A percentile compares a stretch with the other conserved stretches of the same genome.
phyloP scores from a whole-genome alignment of 2,113 vertebrate genomes.

The Geococcyx californianus region DNA sequence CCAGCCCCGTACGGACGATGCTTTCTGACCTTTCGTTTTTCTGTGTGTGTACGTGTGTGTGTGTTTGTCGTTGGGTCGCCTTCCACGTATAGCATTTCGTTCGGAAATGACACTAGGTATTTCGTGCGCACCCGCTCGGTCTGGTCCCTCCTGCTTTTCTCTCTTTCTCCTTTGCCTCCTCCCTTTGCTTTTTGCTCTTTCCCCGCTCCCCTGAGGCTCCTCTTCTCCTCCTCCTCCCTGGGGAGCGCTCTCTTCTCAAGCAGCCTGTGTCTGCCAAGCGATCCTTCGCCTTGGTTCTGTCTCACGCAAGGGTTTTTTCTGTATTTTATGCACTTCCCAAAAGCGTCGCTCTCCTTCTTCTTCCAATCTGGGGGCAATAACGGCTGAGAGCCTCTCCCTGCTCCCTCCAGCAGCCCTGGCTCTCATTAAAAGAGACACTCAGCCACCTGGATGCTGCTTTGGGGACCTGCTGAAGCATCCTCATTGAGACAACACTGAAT shows the following conservation, averaged over 20 bases:
- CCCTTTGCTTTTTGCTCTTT: slow-evolving; percentile 39
- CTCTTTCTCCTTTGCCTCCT: slow-evolving; percentile 11
- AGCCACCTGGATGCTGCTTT: neutral
- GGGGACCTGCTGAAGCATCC: neutral
- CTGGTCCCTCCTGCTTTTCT: slow-evolving; percentile 46
- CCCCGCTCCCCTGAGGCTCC: neutral
- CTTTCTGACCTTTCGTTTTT: slow-evolving; percentile 79
- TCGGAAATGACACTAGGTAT: slow-evolving; percentile 92
- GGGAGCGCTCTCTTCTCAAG: slow-evolving; percentile 3
- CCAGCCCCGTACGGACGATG: neutral
- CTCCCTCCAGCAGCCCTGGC: neutral
- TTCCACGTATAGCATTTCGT: slow-evolving; percentile 86
- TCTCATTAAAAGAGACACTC: neutral
- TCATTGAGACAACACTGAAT: neutral
- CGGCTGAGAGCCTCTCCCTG: neutral
- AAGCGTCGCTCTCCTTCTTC: neutral
- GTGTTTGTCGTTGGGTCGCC: slow-evolving; percentile 77
- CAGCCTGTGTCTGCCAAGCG: neutral
- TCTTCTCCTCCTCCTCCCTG: slow-evolving; percentile 25
- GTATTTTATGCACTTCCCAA: neutral
- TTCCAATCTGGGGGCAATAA: neutral
- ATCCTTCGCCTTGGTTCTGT: slow-evolving; percentile 15
- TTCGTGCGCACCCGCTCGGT: slow-evolving; percentile 55
- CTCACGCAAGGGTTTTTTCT: neutral
- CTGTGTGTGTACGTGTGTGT: slow-evolving; percentile 76